Percentiles rank a stretch among this genome's conserved stretches.
Evolutionary conservation across 2,797 vertebrate genomes (phyloP).

Genomic region (Erpetoichthys calabaricus): DNA sequence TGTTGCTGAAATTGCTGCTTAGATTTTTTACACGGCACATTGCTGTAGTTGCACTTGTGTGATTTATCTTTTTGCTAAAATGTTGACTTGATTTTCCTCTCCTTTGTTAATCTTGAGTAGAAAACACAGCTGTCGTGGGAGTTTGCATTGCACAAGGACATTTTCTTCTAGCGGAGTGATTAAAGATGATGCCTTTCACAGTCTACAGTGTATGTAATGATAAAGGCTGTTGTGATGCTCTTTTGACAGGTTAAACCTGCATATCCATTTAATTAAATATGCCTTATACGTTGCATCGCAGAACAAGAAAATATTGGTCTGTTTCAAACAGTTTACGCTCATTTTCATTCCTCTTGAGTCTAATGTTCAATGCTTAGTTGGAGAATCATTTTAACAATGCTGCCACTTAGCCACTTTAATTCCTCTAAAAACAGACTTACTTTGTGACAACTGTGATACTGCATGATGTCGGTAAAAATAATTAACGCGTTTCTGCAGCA

Average conservation of each 20-base stretch:
- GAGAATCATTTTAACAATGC: conserved; percentile 19
- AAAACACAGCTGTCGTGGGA: conserved; percentile 59
- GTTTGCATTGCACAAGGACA: conserved; percentile 39
- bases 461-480: conserved; percentile 15
- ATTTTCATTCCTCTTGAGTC: conserved; percentile 30
- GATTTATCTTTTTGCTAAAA: conserved; percentile 47
- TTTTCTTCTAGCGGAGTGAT: conserved; percentile 48
- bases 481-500: not conserved
- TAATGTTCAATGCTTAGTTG: conserved; percentile 20
- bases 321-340: conserved; percentile 30
- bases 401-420: conserved; percentile 19
- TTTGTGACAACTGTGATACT: conserved; percentile 18
- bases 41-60: conserved; percentile 32
- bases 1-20: no score
- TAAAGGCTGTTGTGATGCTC: conserved; percentile 49
- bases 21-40: no score
- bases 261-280: conserved; percentile 52
- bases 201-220: conserved; percentile 38
- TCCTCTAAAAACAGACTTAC: conserved; percentile 13
- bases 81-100: conserved; percentile 46
- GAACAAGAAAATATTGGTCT: conserved; percentile 35
- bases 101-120: conserved; percentile 67
- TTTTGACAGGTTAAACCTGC: conserved; percentile 56
- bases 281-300: conserved; percentile 32
- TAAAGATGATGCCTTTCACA: conserved; percentile 50